These are phyloP conservation scores for Brenthis hecate DNA, from an alignment of 2,888 invertebrate genomes.

Conservation along the genomic window DNA sequence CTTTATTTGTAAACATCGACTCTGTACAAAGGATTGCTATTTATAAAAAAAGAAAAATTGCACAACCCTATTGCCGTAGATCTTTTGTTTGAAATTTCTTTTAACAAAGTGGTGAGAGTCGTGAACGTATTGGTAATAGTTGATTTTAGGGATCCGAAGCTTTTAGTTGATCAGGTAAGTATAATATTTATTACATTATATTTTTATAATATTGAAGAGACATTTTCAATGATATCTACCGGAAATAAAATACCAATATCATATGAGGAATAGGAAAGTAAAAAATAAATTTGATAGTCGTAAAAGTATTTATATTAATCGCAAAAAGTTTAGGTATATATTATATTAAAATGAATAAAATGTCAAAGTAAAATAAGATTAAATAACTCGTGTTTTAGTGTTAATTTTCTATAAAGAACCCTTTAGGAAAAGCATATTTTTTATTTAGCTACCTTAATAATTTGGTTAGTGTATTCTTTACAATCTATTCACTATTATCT, in stretches of 20 bases:
- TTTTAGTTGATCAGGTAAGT: conserved; percentile 20
- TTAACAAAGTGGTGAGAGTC: conserved; percentile 63
- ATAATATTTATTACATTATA: too few relatives aligned
- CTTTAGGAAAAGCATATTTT: neutral
- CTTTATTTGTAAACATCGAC: conserved; percentile 78
- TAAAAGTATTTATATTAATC: too few relatives aligned
- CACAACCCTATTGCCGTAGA: conserved; percentile 75
- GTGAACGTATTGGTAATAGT: conserved; percentile 42
- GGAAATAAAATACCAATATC: too few relatives aligned
- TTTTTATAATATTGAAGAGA: too few relatives aligned
- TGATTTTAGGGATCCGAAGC: conserved; percentile 38
- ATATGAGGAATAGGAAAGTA: too few relatives aligned
- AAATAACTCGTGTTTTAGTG: too few relatives aligned
- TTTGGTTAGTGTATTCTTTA: conserved; percentile 29
- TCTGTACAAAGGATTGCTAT: conserved; percentile 72
- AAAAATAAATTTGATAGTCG: too few relatives aligned
- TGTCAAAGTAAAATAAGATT: neutral
- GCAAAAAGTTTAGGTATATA: too few relatives aligned
- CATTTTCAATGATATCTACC: too few relatives aligned
- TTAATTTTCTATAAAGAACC: conserved; percentile 26
- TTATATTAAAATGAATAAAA: neutral
- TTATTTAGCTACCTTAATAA: conserved; percentile 54
- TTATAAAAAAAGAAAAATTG: conserved; percentile 70
- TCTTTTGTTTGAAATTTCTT: conserved; percentile 62
- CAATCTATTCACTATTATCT: conserved; percentile 53